Evolutionary conservation across 2,888 invertebrate genomes (phyloP).

Genomic region (Platycheirus albimanus): DNA sequence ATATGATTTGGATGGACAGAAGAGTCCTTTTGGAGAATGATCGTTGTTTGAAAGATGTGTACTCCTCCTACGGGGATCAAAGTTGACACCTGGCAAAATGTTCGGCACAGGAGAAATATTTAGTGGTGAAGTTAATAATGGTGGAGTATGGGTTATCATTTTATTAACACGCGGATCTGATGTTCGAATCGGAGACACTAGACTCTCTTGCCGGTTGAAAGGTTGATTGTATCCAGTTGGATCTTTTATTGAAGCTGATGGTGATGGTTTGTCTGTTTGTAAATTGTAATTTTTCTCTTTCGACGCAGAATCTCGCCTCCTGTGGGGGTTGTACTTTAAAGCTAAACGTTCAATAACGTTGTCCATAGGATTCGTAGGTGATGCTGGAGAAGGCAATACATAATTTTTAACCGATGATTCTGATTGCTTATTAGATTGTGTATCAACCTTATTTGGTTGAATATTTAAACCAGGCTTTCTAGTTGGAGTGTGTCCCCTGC

Average conservation of each 20-base stretch:
- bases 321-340: constrained; percentile 60
- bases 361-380: constrained; percentile 38
- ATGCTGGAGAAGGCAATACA: constrained; percentile 12
- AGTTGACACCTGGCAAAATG: constrained; percentile 75
- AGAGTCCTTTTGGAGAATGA: neutral
- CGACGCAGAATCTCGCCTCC: constrained; percentile 35
- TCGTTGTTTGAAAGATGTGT: constrained; percentile 16
- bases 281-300: neutral
- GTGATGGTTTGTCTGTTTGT: neutral
- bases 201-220: constrained; percentile 78
- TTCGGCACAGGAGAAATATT: constrained; percentile 52
- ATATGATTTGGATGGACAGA: constrained; percentile 31
- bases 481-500: constrained; percentile 41
- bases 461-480: constrained; percentile 11
- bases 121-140: constrained; percentile 13
- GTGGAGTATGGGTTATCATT: neutral
- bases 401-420: neutral
- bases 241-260: neutral
- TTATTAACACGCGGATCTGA: constrained; percentile 66
- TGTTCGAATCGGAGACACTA: constrained; percentile 4
- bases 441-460: neutral
- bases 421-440: neutral
- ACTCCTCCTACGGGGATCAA: constrained; percentile 76
- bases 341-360: constrained; percentile 47
- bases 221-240: too few species aligned